These are phyloP conservation scores for Drosophila neotestacea DNA, from an alignment of 2,888 invertebrate species.

Conservation along the genomic window DNA sequence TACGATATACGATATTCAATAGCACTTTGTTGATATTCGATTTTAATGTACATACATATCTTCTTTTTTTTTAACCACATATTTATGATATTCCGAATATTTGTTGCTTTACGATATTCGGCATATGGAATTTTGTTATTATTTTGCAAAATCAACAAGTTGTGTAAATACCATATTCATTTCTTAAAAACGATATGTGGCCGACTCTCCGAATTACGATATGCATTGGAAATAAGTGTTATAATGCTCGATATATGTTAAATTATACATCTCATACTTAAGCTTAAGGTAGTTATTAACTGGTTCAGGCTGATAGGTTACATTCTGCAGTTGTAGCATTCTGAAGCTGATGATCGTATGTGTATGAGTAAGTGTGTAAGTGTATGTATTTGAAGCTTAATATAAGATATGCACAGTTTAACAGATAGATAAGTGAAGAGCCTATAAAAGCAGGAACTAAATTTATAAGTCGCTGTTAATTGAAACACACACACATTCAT, in stretches of 20 bases:
- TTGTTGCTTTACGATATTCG: not conserved
- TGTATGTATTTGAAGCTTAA: not conserved
- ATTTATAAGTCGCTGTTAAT: not conserved
- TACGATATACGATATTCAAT: slow-evolving; percentile 7
- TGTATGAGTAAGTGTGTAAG: not conserved
- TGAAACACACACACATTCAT: slow-evolving; percentile 7
- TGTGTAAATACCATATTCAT: not conserved
- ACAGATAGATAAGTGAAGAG: not conserved
- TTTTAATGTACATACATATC: too few species aligned
- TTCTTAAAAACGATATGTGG: not conserved
- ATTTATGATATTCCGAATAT: not conserved
- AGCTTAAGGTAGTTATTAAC: not conserved
- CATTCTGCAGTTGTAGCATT: not conserved
- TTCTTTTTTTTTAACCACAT: too few species aligned
- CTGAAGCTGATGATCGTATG: slow-evolving; percentile 5
- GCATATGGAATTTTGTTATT: not conserved
- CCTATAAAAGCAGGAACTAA: not conserved
- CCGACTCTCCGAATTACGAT: not conserved
- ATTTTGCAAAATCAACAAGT: not conserved
- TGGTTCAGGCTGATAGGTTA: not conserved
- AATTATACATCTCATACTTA: not conserved
- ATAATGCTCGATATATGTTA: not conserved
- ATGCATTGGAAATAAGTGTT: not conserved
- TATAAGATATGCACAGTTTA: not conserved
- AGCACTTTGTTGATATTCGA: too few species aligned